phyloP scores from a whole-genome alignment of 2,113 vertebrate species.

The Aldabrachelys gigantea region DNA sequence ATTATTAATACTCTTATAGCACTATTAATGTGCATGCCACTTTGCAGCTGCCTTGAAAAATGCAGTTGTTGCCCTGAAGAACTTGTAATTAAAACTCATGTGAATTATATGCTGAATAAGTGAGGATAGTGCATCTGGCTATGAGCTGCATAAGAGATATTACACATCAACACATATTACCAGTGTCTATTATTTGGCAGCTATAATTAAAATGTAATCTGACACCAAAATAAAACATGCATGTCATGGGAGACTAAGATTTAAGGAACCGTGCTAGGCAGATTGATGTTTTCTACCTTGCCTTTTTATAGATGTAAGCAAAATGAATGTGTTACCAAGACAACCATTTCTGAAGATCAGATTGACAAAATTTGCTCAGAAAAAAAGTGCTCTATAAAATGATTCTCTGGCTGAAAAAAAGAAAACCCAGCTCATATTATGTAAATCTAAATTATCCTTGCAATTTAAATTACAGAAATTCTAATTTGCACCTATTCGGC shows the following conservation, averaged over 20 bases:
- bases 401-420: slow-evolving; percentile 7
- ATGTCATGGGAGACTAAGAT: not conserved
- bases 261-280: not conserved
- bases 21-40: slow-evolving; percentile 32
- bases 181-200: slow-evolving; percentile 4
- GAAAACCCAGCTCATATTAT: slow-evolving; percentile 14
- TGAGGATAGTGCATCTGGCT: slow-evolving; percentile 8
- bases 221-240: not conserved
- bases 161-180: slow-evolving; percentile 3
- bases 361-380: slow-evolving; percentile 50
- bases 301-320: slow-evolving; percentile 45
- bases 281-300: slow-evolving; percentile 5
- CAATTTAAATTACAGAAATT: slow-evolving; percentile 31
- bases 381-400: slow-evolving; percentile 50
- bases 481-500: not conserved
- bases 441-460: slow-evolving; percentile 14
- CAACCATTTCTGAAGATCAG: slow-evolving; percentile 52
- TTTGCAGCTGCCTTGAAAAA: slow-evolving; percentile 61
- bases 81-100: slow-evolving; percentile 51
- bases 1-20: not conserved
- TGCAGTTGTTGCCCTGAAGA: slow-evolving; percentile 66
- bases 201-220: not conserved
- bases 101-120: slow-evolving; percentile 41
- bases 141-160: not conserved
- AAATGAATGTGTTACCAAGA: slow-evolving; percentile 58